These are phyloP conservation scores for Brenthis hecate DNA, from an alignment of 2,888 invertebrate species.

Conservation along the genomic window DNA sequence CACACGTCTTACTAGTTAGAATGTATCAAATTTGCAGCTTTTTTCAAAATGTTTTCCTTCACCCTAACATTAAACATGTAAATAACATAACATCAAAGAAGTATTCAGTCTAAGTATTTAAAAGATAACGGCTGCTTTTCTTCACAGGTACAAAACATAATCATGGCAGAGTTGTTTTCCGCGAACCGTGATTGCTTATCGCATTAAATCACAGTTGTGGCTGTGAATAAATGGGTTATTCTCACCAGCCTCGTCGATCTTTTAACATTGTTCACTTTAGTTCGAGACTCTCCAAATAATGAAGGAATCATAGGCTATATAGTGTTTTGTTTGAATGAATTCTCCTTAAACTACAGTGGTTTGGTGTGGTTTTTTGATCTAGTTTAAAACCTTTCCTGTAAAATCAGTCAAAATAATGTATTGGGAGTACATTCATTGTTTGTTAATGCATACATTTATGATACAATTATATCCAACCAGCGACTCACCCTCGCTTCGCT, in stretches of 20 bases:
- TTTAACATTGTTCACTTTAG: conserved; percentile 11
- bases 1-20: neutral
- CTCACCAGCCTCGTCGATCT: conserved; percentile 8
- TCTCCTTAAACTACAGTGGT: too few relatives aligned
- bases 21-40: neutral
- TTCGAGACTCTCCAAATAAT: neutral
- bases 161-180: conserved; percentile 19
- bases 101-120: neutral
- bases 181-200: conserved; percentile 19
- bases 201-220: conserved; percentile 21
- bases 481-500: too few relatives aligned
- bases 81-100: neutral
- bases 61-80: too few relatives aligned
- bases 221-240: conserved; percentile 20
- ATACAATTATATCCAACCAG: too few relatives aligned
- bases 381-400: too few relatives aligned
- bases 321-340: too few relatives aligned
- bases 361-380: too few relatives aligned
- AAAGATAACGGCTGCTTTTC: conserved; percentile 3
- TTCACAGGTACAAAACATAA: conserved; percentile 15
- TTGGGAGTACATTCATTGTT: too few relatives aligned
- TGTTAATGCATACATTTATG: too few relatives aligned
- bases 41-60: too few relatives aligned
- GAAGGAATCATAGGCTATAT: neutral
- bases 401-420: too few relatives aligned